Evolutionary conservation across 2,797 vertebrate genomes (phyloP).

Genomic region (Pristis pectinata): DNA sequence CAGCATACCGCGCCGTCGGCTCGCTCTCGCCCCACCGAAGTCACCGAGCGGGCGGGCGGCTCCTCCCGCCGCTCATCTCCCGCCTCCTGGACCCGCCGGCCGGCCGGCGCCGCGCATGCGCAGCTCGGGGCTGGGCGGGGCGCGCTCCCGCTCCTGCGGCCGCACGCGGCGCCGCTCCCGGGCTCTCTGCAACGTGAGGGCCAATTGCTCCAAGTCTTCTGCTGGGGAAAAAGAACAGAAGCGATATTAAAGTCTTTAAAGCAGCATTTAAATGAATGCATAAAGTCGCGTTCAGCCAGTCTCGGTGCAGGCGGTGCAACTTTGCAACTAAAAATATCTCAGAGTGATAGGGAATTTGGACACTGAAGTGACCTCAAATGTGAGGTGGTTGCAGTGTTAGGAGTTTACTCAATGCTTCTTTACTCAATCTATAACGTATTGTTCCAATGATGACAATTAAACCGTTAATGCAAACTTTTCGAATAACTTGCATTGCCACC

Average conservation of each 20-base stretch:
- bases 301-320: not conserved
- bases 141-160: too few species aligned
- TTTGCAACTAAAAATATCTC: not conserved
- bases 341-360: not conserved
- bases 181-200: not conserved
- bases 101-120: too few species aligned
- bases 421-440: too few species aligned
- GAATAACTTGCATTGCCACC: not conserved
- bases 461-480: not conserved
- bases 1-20: not conserved
- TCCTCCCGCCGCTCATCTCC: not conserved
- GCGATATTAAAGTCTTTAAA: not conserved
- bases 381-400: not conserved
- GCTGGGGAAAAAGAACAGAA: not conserved
- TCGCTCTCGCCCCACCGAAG: too few species aligned
- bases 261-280: not conserved
- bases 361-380: not conserved
- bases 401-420: not conserved
- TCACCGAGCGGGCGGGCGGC: too few species aligned
- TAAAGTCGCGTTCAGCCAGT: not conserved
- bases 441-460: not conserved
- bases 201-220: not conserved
- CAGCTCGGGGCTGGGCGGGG: too few species aligned
- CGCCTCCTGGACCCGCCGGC: not conserved
- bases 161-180: too few species aligned